Evolutionary conservation across 2,888 invertebrate genomes (phyloP).

Genomic region (Steinernema scapterisci): DNA sequence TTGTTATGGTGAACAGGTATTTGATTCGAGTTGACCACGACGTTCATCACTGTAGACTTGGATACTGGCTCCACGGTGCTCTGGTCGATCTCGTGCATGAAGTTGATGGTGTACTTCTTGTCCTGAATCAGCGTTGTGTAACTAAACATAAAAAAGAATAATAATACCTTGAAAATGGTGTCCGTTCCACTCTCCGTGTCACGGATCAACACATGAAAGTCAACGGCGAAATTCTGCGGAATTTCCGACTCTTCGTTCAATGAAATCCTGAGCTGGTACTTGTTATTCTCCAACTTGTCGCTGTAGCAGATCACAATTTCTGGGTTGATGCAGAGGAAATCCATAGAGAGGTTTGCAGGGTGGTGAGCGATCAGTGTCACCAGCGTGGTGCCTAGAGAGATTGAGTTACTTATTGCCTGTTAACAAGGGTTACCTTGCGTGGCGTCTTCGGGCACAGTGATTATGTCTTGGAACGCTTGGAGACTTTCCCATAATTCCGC

Average conservation of each 20-base stretch:
- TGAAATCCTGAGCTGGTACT: not conserved
- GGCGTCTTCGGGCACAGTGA: not conserved
- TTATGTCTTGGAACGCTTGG: not conserved
- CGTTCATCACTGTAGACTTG: constrained; percentile 15
- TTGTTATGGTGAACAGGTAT: not conserved
- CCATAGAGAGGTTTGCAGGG: not conserved
- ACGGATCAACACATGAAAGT: not conserved
- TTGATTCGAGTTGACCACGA: constrained; percentile 19
- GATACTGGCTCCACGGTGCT: not conserved
- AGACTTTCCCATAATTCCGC: not conserved
- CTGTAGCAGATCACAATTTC: constrained; percentile 22
- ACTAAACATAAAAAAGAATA: no score
- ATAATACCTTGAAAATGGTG: constrained; percentile 7
- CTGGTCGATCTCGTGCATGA: not conserved
- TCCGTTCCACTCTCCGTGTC: not conserved
- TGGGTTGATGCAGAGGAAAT: constrained; percentile 22
- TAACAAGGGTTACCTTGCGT: not conserved
- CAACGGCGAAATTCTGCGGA: not conserved
- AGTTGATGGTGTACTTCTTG: constrained; percentile 4
- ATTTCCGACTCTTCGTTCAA: not conserved
- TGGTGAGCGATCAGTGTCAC: not conserved
- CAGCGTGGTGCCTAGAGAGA: not conserved
- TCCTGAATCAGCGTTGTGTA: not conserved
- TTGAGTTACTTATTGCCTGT: no score
- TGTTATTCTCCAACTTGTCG: constrained; percentile 3